These are phyloP conservation scores for Glaucopsyche alexis DNA, from an alignment of 2,888 invertebrate genomes.

Conservation along the genomic window DNA sequence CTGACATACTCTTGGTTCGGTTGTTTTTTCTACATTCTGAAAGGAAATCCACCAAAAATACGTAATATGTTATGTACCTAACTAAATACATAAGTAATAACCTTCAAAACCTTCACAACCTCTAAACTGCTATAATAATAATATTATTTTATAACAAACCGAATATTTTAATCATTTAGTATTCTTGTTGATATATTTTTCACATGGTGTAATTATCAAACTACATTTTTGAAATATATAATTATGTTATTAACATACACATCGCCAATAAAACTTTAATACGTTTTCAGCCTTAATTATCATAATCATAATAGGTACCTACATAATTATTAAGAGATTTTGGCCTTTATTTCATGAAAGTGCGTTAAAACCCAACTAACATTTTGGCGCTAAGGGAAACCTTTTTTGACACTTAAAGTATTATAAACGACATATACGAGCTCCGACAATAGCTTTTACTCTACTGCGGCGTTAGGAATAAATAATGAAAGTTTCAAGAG, in stretches of 20 bases:
- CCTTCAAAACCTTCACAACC: neutral
- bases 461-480: too few species aligned
- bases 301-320: neutral
- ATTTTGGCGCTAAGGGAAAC: too few species aligned
- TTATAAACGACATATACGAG: too few species aligned
- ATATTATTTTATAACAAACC: constrained; percentile 7
- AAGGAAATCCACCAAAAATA: neutral
- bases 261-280: neutral
- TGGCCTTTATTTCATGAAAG: too few species aligned
- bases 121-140: neutral
- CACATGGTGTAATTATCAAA: constrained; percentile 4
- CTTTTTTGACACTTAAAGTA: too few species aligned
- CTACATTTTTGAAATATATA: neutral
- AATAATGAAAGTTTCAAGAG: too few species aligned
- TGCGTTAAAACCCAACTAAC: too few species aligned
- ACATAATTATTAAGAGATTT: too few species aligned
- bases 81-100: neutral
- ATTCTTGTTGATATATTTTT: constrained; percentile 1
- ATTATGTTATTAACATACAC: neutral
- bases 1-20: too few species aligned
- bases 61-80: neutral
- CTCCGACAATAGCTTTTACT: too few species aligned
- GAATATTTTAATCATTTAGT: neutral
- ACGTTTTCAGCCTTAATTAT: neutral
- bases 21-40: too few species aligned